phyloP scores from a whole-genome alignment of 2,888 invertebrate genomes.

The Gastrophysa polygoni region DNA sequence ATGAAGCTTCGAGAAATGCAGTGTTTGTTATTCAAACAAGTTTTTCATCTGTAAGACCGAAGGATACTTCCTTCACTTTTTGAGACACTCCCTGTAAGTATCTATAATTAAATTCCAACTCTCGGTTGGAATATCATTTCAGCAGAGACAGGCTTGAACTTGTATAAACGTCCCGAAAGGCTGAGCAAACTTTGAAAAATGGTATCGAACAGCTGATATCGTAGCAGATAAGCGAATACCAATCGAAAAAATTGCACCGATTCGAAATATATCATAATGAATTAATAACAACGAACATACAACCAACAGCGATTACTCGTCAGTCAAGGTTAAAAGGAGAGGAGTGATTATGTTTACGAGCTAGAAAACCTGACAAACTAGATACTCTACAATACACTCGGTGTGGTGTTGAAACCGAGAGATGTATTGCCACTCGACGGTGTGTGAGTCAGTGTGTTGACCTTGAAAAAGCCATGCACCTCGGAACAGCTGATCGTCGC shows the following conservation, averaged over 20 bases:
- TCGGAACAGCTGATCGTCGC: slow-evolving; percentile 46
- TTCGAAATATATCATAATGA: background rate
- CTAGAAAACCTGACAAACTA: slow-evolving; percentile 1
- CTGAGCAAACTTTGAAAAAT: no score
- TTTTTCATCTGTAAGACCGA: no score
- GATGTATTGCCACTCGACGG: background rate
- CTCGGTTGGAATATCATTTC: no score
- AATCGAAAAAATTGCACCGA: background rate
- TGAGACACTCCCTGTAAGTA: no score
- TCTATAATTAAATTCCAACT: no score
- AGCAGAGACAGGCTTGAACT: no score
- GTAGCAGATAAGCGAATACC: no score
- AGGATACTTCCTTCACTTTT: no score
- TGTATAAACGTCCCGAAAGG: no score
- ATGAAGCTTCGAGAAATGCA: no score
- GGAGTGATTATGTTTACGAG: background rate
- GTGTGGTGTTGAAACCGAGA: background rate
- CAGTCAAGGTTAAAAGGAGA: slow-evolving; percentile 1
- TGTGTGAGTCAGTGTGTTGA: slow-evolving; percentile 44
- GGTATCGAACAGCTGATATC: no score
- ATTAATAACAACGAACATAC: background rate
- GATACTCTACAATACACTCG: background rate
- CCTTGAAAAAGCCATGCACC: slow-evolving; percentile 55
- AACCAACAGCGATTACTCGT: background rate
- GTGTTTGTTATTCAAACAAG: no score